phyloP scores from a whole-genome alignment of 2,888 invertebrate genomes.

The Resseliella maxima region DNA sequence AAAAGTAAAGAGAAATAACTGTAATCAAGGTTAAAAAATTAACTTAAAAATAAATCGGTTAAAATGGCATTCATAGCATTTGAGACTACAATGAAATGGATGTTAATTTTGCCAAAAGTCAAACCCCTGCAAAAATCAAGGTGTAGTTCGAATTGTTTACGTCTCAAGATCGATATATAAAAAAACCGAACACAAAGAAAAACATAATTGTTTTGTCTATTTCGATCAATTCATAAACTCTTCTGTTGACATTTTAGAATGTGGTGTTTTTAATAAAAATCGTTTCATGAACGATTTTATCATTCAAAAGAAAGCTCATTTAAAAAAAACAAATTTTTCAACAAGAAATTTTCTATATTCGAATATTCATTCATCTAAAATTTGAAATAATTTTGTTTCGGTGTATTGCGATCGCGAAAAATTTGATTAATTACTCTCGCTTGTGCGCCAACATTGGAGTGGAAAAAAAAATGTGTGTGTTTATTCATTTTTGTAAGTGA shows the following conservation, averaged over 20 bases:
- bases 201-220: neutral
- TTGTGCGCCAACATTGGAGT: neutral
- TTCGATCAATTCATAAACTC: neutral
- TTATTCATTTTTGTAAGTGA: too few relatives aligned
- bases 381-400: neutral
- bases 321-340: neutral
- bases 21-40: conserved; percentile 9
- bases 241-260: too few relatives aligned
- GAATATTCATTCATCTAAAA: neutral
- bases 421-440: conserved; percentile 23
- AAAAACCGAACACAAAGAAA: neutral
- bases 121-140: neutral
- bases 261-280: too few relatives aligned
- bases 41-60: neutral
- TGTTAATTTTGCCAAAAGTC: neutral
- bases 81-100: neutral
- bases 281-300: too few relatives aligned
- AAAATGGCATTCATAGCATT: neutral
- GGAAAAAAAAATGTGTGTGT: neutral
- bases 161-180: neutral
- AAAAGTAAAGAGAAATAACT: too few relatives aligned
- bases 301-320: too few relatives aligned
- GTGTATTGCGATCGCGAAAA: neutral
- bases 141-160: neutral
- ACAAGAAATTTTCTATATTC: neutral